phyloP scores from a whole-genome alignment of 2,888 invertebrate genomes.

The Caradrina clavipalpis region DNA sequence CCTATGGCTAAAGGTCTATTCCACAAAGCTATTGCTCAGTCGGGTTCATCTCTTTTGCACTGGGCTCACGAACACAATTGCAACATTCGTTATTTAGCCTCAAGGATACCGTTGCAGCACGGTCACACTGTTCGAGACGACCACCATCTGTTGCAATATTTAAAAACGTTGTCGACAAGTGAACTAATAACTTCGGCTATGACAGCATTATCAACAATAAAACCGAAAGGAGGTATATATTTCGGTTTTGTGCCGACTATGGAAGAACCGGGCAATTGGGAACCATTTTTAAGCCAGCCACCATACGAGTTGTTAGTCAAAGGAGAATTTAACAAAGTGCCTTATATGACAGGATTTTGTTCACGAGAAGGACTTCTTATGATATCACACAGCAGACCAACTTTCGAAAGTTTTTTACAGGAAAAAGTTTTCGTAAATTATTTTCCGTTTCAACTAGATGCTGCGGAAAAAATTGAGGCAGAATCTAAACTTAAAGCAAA shows the following conservation, averaged over 20 bases:
- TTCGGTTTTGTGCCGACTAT: constrained; percentile 89
- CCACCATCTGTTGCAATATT: constrained; percentile 74
- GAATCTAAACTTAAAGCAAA: constrained; percentile 77
- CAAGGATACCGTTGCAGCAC: constrained; percentile 74
- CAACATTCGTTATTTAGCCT: constrained; percentile 75
- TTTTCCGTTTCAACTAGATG: constrained; percentile 77
- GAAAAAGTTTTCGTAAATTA: constrained; percentile 77
- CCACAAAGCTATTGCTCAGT: constrained; percentile 89
- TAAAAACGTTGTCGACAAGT: constrained; percentile 76
- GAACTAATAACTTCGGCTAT: constrained; percentile 79
- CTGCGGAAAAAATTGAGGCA: constrained; percentile 69
- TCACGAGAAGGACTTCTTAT: constrained; percentile 85
- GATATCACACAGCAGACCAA: constrained; percentile 60
- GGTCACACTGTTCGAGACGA: constrained; percentile 70
- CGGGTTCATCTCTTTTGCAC: constrained; percentile 87
- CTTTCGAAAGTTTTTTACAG: constrained; percentile 67
- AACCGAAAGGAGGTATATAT: constrained; percentile 79
- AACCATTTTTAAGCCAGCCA: constrained; percentile 83
- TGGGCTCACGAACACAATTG: constrained; percentile 82
- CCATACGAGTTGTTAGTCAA: constrained; percentile 78
- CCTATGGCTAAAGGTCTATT: constrained; percentile 87
- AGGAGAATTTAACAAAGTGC: constrained; percentile 87
- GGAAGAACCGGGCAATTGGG: constrained; percentile 82
- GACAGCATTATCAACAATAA: constrained; percentile 67
- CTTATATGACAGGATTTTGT: constrained; percentile 88